Evolutionary conservation across 2,888 invertebrate genomes (phyloP).

Genomic region (Aethes cnicana): DNA sequence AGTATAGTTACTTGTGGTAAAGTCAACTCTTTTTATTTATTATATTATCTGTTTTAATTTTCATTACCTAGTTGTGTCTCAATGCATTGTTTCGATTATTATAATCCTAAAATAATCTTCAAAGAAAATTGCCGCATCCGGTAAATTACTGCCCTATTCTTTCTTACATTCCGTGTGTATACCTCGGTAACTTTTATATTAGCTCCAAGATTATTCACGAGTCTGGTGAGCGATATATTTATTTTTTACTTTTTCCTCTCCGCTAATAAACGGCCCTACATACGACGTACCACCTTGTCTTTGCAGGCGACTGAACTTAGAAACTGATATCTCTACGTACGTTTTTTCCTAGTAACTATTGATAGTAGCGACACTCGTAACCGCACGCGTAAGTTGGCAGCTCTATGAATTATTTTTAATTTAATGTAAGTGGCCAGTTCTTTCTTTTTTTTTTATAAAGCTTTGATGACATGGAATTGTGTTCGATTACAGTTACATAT

Average conservation of each 20-base stretch:
- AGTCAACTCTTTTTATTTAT: too few species aligned
- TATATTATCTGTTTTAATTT: too few species aligned
- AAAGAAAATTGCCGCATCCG: conserved; percentile 42
- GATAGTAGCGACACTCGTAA: too few species aligned
- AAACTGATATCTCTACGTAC: too few species aligned
- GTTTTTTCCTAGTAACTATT: too few species aligned
- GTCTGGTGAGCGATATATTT: conserved; percentile 71
- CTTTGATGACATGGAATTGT: conserved; percentile 6
- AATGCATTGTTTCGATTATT: too few species aligned
- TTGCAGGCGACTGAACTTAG: too few species aligned
- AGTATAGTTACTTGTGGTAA: too few species aligned
- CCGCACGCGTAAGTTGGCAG: too few species aligned
- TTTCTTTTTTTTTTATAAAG: conserved; percentile 5
- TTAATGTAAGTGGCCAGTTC: conserved; percentile 9
- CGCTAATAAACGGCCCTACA: conserved; percentile 21
- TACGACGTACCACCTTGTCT: too few species aligned
- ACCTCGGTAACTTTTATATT: conserved; percentile 65
- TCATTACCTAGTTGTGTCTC: too few species aligned
- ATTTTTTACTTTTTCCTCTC: conserved; percentile 39
- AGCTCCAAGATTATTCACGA: conserved; percentile 64
- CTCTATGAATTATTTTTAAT: conserved; percentile 16
- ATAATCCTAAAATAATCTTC: too few species aligned
- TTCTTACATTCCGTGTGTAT: conserved; percentile 47
- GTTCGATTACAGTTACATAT: background rate
- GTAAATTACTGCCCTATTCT: conserved; percentile 37